These are phyloP conservation scores for Tenualosa thibaudeaui DNA, from an alignment of 2,797 vertebrate genomes.

Conservation along the genomic window DNA sequence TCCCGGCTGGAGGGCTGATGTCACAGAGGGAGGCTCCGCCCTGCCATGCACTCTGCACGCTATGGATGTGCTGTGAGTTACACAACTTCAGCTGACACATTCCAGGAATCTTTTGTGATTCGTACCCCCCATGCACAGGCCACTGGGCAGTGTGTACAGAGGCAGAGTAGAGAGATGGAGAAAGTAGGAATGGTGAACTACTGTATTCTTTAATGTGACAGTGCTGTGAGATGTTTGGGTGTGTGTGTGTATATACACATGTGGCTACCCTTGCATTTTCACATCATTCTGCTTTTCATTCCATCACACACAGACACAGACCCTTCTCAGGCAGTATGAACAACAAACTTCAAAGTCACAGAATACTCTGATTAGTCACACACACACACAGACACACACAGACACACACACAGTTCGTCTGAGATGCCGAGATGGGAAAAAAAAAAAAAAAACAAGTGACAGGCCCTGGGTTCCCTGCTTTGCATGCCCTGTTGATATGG, in stretches of 20 bases:
- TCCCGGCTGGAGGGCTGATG: conserved; percentile 45
- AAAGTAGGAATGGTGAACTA: not conserved
- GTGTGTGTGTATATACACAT: not conserved
- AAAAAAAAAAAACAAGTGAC: not conserved
- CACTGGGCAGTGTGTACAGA: conserved; percentile 28
- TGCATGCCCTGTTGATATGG: conserved; percentile 41
- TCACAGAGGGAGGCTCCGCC: conserved; percentile 63
- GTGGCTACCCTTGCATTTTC: not conserved
- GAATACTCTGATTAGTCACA: not conserved
- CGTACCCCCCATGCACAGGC: conserved; percentile 26
- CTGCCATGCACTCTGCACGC: conserved; percentile 33
- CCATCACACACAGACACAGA: no score
- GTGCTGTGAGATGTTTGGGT: no score
- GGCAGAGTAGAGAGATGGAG: not conserved
- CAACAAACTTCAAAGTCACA: no score
- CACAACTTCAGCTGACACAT: conserved; percentile 57
- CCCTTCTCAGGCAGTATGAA: no score
- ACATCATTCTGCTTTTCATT: not conserved
- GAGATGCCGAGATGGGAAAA: not conserved
- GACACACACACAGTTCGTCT: not conserved
- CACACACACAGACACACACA: not conserved
- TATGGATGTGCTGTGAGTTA: conserved; percentile 27
- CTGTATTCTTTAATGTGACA: no score
- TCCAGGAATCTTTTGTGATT: conserved; percentile 56
- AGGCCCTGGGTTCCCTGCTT: conserved; percentile 37